Percentiles rank a stretch among this genome's conserved stretches.
Evolutionary conservation across 1,140 invertebrate genomes (phyloP).

Genomic region (Conus betulinus): DNA sequence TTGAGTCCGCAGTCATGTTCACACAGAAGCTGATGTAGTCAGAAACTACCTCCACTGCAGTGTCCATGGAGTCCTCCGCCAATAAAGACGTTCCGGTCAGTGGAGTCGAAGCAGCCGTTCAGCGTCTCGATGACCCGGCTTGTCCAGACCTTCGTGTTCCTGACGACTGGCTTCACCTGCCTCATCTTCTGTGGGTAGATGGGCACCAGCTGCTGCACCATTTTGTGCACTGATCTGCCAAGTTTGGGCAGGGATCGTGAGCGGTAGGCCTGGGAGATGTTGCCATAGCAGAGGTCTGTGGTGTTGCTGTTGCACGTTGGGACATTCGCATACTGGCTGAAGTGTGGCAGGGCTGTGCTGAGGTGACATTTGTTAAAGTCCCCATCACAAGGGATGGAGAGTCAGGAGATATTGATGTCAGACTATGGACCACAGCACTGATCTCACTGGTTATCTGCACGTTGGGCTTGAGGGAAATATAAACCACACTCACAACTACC

Average conservation of each 20-base stretch:
- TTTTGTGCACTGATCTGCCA: background rate
- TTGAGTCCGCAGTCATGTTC: background rate
- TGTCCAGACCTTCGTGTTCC: background rate
- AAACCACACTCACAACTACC: background rate
- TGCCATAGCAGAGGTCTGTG: background rate
- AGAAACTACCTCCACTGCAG: background rate
- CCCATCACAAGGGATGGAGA: background rate
- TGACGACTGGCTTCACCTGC: background rate
- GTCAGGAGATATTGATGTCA: background rate
- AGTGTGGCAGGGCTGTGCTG: too few relatives aligned
- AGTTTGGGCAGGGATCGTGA: too few relatives aligned
- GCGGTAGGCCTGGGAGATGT: too few relatives aligned
- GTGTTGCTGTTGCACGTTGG: background rate
- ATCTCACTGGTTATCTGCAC: background rate
- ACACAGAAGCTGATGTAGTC: constrained; percentile 22
- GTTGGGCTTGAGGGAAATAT: background rate
- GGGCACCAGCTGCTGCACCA: background rate
- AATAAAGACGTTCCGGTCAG: background rate
- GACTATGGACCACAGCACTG: background rate
- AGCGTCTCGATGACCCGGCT: background rate
- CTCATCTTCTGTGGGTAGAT: background rate
- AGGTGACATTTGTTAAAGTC: too few relatives aligned
- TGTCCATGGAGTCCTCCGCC: background rate
- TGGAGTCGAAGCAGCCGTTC: constrained; percentile 11
- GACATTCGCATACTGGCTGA: background rate